These are phyloP conservation scores for Yponomeuta cagnagella DNA, from an alignment of 2,888 invertebrate genomes.

Conservation along the genomic window DNA sequence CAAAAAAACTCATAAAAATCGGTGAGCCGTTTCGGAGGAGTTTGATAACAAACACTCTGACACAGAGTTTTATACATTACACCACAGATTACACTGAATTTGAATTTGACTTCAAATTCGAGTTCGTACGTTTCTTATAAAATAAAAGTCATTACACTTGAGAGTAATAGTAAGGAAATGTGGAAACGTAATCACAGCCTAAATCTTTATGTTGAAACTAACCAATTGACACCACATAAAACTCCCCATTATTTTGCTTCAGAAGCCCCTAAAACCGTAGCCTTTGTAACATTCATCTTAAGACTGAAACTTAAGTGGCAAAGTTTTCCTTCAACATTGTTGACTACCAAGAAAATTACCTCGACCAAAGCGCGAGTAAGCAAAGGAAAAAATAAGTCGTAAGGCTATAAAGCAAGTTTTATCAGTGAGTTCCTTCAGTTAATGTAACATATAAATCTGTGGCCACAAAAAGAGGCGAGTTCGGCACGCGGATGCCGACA, in stretches of 20 bases:
- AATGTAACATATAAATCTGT: constrained; percentile 7
- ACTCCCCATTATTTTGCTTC: neutral
- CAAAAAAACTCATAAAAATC: too few relatives aligned
- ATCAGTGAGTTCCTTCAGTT: neutral
- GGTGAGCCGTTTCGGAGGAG: too few relatives aligned
- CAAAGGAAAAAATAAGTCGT: neutral
- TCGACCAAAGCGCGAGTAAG: neutral
- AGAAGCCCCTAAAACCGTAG: neutral
- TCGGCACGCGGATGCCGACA: constrained; percentile 2
- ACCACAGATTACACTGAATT: too few relatives aligned
- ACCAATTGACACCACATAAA: neutral
- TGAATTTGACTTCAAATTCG: too few relatives aligned
- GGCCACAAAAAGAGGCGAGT: constrained; percentile 6
- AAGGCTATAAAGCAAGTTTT: constrained; percentile 9
- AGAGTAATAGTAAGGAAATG: too few relatives aligned
- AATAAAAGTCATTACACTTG: too few relatives aligned
- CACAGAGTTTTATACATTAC: too few relatives aligned
- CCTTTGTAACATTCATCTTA: neutral
- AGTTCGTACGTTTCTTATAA: too few relatives aligned
- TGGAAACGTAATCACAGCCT: neutral
- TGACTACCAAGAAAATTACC: constrained; percentile 3
- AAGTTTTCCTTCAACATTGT: neutral
- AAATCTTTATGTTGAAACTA: neutral
- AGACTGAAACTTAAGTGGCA: neutral
- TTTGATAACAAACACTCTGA: too few relatives aligned